A percentile compares a stretch with the other conserved stretches of the same genome.
Evolutionary conservation across 1,140 invertebrate genomes (phyloP).

Genomic region (Pseudomyrmex concolor): DNA sequence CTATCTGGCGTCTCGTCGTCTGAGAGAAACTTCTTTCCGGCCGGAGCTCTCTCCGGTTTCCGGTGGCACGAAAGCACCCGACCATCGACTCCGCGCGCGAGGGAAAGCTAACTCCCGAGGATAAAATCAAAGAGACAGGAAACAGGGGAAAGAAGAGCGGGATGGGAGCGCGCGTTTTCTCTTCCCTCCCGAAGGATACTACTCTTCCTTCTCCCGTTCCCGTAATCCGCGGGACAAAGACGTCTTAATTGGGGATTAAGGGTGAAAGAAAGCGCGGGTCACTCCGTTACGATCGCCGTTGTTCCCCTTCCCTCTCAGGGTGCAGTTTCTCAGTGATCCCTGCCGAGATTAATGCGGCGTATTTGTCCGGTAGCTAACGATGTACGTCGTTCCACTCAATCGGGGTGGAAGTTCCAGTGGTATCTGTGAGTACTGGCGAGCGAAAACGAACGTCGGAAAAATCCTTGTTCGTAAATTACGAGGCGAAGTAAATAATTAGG

Average conservation of each 20-base stretch:
- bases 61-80: conserved; percentile 35
- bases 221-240: conserved; percentile 71
- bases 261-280: conserved; percentile 74
- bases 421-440: conserved; percentile 35
- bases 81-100: conserved; percentile 24
- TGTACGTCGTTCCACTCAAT: conserved; percentile 40
- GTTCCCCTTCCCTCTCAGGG: not conserved
- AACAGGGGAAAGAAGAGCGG: not conserved
- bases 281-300: conserved; percentile 71
- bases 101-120: conserved; percentile 45
- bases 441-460: not conserved
- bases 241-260: conserved; percentile 76
- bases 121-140: conserved; percentile 72
- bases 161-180: conserved; percentile 20
- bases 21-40: conserved; percentile 54
- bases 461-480: conserved; percentile 20
- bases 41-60: conserved; percentile 42
- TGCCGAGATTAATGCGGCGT: conserved; percentile 50
- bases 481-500: not conserved
- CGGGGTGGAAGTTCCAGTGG: conserved; percentile 24
- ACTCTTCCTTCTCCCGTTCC: conserved; percentile 49
- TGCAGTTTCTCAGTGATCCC: conserved; percentile 38
- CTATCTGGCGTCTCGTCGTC: conserved; percentile 49
- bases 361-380: conserved; percentile 56
- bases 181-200: conserved; percentile 48